Conservation (phyloP, 2,113 vertebrate genomes). For the Mohoua ochrocephala region DNA sequence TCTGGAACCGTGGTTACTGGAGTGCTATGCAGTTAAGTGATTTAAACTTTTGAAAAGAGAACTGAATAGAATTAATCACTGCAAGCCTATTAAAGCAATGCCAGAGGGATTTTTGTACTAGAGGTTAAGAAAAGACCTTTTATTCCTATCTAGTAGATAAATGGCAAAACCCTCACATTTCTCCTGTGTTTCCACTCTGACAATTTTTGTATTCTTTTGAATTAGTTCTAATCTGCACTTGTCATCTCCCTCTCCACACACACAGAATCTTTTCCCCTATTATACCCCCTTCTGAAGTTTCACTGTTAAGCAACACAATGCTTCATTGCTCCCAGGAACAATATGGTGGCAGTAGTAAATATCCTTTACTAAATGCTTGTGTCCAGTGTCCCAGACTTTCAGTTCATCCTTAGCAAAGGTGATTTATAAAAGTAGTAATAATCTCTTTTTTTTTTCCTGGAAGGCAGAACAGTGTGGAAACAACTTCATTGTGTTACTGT, state of each 20-base stretch:
- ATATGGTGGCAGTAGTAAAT: background rate
- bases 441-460: background rate
- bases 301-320: background rate
- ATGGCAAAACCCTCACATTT: background rate
- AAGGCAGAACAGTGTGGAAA: background rate
- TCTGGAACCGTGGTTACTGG: slow-evolving; percentile 7
- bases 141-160: background rate
- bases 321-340: background rate
- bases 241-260: background rate
- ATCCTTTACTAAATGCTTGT: background rate
- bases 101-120: slow-evolving; percentile 14
- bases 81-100: background rate
- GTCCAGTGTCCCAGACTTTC: background rate
- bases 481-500: background rate
- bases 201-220: background rate
- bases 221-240: background rate
- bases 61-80: slow-evolving; percentile 29
- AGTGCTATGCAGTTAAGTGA: background rate
- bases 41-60: slow-evolving; percentile 17
- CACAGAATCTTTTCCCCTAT: background rate
- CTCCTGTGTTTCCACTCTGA: background rate
- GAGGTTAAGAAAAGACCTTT: slow-evolving; percentile 34
- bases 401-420: background rate
- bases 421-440: background rate
- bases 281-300: background rate